Conservation (phyloP, 2,888 invertebrate species). For the Athripsodes cinereus region DNA sequence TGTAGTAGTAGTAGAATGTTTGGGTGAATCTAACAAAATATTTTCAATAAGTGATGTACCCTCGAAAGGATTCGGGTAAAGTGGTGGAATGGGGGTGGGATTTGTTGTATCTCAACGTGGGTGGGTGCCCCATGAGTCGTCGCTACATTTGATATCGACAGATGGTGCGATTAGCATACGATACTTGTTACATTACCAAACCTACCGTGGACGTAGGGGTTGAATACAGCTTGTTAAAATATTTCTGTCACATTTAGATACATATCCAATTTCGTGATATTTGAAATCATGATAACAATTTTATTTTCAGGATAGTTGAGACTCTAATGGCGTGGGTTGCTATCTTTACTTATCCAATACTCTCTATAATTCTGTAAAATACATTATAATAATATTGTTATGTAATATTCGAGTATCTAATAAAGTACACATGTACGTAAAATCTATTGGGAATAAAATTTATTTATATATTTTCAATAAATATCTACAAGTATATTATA, state of each 20-base stretch:
- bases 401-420: no score
- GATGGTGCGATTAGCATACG: background rate
- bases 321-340: no score
- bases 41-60: background rate
- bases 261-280: background rate
- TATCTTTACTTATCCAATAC: no score
- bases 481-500: no score
- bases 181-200: background rate
- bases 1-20: background rate
- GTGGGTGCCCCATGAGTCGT: background rate
- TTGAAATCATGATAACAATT: background rate
- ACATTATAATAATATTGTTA: no score
- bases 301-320: background rate
- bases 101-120: background rate
- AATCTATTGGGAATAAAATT: no score
- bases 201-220: background rate
- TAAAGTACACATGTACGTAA: no score
- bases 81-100: background rate
- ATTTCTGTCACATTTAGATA: background rate
- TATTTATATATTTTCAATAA: no score
- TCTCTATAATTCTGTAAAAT: no score
- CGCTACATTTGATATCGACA: slow-evolving; percentile 2
- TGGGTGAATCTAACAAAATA: background rate
- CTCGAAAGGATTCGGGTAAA: background rate
- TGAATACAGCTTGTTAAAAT: background rate